These are phyloP conservation scores for Linurgus olivaceus DNA, from an alignment of 2,797 vertebrate species.

Conservation along the genomic window DNA sequence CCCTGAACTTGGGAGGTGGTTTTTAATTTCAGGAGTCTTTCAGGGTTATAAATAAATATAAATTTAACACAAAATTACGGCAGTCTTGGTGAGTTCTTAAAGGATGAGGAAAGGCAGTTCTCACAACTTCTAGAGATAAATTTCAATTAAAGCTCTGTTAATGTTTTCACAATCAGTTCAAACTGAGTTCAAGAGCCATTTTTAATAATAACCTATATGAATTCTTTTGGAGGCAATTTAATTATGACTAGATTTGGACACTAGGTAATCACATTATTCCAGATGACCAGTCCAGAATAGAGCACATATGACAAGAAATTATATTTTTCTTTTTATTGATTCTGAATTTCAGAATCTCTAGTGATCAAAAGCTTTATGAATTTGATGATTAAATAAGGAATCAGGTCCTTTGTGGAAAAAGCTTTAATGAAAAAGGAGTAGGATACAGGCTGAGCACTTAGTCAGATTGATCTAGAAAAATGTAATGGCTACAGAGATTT, in stretches of 20 bases:
- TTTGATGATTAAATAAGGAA: neutral
- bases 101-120: neutral
- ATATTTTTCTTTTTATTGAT: neutral
- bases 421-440: neutral
- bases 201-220: neutral
- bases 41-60: neutral
- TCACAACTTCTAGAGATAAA: neutral
- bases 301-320: neutral
- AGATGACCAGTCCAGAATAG: neutral
- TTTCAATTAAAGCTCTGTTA: neutral
- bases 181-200: neutral
- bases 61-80: neutral
- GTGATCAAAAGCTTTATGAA: neutral
- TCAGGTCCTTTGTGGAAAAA: neutral
- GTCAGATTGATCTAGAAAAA: neutral
- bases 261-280: neutral
- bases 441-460: neutral
- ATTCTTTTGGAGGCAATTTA: neutral
- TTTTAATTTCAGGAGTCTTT: neutral
- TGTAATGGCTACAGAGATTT: neutral
- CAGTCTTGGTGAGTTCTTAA: neutral
- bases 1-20: neutral
- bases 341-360: neutral
- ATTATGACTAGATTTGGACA: neutral
- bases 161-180: neutral